Evolutionary conservation across 2,888 invertebrate species (phyloP).

Genomic region (Blastobasis lacticolella): DNA sequence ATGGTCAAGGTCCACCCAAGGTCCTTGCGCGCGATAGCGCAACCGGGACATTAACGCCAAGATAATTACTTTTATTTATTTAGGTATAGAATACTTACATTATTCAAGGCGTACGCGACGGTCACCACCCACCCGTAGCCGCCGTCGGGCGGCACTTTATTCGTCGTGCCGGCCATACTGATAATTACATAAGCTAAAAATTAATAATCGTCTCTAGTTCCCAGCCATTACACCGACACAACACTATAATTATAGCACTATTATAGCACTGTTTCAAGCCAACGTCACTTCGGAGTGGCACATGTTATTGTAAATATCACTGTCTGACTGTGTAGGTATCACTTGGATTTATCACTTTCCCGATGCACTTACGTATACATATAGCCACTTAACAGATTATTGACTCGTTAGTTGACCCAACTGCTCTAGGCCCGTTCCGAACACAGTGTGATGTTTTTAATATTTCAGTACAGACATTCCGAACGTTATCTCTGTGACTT

Average conservation of each 20-base stretch:
- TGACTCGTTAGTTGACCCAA: constrained; percentile 6
- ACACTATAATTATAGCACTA: not conserved
- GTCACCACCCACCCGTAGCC: constrained; percentile 80
- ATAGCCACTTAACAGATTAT: constrained; percentile 10
- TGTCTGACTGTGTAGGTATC: constrained; percentile 14
- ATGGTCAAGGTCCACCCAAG: no score
- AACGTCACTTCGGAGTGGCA: not conserved
- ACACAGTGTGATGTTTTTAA: constrained; percentile 17
- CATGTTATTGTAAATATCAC: constrained; percentile 2
- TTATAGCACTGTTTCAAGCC: not conserved
- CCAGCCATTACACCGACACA: not conserved
- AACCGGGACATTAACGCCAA: no score
- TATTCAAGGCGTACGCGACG: constrained; percentile 73
- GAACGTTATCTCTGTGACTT: constrained; percentile 50
- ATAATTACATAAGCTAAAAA: constrained; percentile 13
- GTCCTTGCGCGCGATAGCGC: no score
- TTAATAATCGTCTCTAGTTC: not conserved
- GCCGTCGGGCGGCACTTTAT: constrained; percentile 76
- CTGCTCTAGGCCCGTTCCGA: constrained; percentile 9
- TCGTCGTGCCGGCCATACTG: constrained; percentile 39
- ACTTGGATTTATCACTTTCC: constrained; percentile 1
- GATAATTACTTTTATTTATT: not conserved
- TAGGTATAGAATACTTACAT: constrained; percentile 65
- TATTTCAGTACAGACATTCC: constrained; percentile 14
- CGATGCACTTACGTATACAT: no score